Evolutionary conservation across 2,797 vertebrate genomes (phyloP).

Genomic region (Brachymystax lenok): DNA sequence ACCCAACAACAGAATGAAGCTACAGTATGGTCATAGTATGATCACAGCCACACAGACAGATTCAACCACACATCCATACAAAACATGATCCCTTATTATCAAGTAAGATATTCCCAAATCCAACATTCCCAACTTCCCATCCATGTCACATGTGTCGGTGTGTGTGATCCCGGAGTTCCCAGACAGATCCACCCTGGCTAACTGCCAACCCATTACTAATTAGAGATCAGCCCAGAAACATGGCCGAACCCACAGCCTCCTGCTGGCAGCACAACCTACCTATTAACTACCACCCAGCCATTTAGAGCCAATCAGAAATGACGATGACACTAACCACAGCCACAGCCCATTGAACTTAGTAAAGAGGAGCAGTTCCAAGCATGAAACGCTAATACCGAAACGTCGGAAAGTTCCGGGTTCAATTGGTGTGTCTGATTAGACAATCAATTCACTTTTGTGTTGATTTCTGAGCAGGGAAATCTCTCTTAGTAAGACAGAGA

Average conservation of each 20-base stretch:
- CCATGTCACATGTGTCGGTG: constrained; percentile 46
- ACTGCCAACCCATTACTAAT: constrained; percentile 74
- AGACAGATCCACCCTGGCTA: constrained; percentile 73
- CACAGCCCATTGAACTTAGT: constrained; percentile 38
- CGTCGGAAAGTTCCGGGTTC: not conserved
- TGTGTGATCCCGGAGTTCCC: constrained; percentile 68
- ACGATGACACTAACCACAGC: constrained; percentile 44
- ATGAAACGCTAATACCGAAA: not conserved
- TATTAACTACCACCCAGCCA: constrained; percentile 63
- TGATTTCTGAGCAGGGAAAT: not conserved
- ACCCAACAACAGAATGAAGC: not conserved
- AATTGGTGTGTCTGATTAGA: not conserved
- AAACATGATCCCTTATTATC: too few species aligned
- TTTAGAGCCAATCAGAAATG: constrained; percentile 60
- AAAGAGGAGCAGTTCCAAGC: constrained; percentile 33
- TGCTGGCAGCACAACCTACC: constrained; percentile 70
- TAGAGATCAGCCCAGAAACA: constrained; percentile 73
- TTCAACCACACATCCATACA: not conserved
- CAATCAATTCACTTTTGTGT: not conserved
- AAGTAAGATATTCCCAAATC: not conserved
- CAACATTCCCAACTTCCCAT: constrained; percentile 26
- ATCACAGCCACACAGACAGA: not conserved
- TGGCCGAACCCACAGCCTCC: constrained; percentile 68
- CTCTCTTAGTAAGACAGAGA: too few species aligned
- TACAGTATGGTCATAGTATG: not conserved